Evolutionary conservation across 2,113 vertebrate genomes (phyloP).

Genomic region (Tauraco erythrolophus): DNA sequence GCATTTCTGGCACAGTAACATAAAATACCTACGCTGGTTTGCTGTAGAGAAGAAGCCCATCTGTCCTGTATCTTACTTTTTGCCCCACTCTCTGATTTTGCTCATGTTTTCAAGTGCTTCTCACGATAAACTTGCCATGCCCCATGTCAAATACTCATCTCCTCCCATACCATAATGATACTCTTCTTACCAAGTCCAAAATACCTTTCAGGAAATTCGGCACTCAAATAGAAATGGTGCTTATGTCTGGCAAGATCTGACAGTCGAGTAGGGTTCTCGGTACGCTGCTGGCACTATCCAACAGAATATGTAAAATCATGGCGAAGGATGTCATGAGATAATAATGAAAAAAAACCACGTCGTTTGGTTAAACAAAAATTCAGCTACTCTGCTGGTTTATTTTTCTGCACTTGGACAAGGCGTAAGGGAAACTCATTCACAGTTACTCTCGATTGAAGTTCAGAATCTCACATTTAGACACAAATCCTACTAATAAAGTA

Average conservation of each 20-base stretch:
- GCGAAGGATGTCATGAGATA: neutral
- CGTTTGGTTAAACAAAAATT: slow-evolving; percentile 17
- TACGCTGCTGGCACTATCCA: neutral
- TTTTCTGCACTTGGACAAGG: neutral
- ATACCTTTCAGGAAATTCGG: slow-evolving; percentile 66
- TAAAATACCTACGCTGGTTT: neutral
- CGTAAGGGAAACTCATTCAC: slow-evolving; percentile 1
- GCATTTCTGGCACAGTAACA: slow-evolving; percentile 44
- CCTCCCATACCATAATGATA: slow-evolving; percentile 33
- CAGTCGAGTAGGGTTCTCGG: neutral
- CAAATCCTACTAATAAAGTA: neutral
- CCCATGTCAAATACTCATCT: slow-evolving; percentile 24
- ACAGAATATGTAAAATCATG: neutral
- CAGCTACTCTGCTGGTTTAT: neutral
- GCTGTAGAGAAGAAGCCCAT: neutral
- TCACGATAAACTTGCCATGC: neutral
- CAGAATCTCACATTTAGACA: slow-evolving; percentile 45
- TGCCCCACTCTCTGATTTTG: slow-evolving; percentile 7
- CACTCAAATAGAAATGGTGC: neutral
- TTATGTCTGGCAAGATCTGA: slow-evolving; percentile 39
- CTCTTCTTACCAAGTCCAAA: slow-evolving; percentile 53
- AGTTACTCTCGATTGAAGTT: neutral
- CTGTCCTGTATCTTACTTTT: neutral
- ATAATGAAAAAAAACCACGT: neutral
- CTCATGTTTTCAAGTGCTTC: slow-evolving; percentile 41